Base-by-base conservation (phyloP, 1,140 invertebrate species). In the Pseudomyrmex sp. region DNA sequence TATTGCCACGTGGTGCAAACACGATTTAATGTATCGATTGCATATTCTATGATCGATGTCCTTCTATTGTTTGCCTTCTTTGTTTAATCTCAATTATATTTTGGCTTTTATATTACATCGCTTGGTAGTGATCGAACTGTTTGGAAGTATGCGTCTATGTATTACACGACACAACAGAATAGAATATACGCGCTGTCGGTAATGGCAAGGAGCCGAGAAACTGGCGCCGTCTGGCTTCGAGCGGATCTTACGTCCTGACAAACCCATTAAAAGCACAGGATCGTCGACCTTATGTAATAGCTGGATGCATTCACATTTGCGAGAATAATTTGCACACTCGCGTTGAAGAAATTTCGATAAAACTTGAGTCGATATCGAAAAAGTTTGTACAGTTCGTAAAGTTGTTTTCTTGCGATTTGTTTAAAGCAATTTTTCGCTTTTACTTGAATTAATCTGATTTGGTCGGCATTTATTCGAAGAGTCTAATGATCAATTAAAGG, bases 141-240 rank as follows among this genome's bases (percentile, higher is more conserved):
- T 70, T 74, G 46, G 48, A 62, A 35, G 12, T 62, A 15, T 63
- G n/a, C 69, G 54, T 44, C 26, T 44, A 26, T 35, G 35, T 35
- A 35, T 35, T 35, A 35, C 5, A 35, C 5, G 35, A 35, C 50
- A 54, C 20, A 35, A 10, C 23, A 70, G 46, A 44, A 59, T 58
- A 69, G 50, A 76, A 50, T 44, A 83, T 79, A 63, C 76, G 85
- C 61, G 66, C 72, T 70, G 70, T 58, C 56, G 26, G 63, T 83
- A 88, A 88, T 88, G 74, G 77, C 86, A 63, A 88, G 73, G 86
- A 88, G 86, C 77, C 85, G 73, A 26, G 85, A 85, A 58, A 10
- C 58, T 87, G 88, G 87, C 88, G 88, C 88, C 88, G 88, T 89
- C 88, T 87, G 82, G 79, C 76, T 77, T 79, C 44, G 58, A 68